phyloP scores from a whole-genome alignment of 2,797 vertebrate genomes.

The Sarcoramphus papa region DNA sequence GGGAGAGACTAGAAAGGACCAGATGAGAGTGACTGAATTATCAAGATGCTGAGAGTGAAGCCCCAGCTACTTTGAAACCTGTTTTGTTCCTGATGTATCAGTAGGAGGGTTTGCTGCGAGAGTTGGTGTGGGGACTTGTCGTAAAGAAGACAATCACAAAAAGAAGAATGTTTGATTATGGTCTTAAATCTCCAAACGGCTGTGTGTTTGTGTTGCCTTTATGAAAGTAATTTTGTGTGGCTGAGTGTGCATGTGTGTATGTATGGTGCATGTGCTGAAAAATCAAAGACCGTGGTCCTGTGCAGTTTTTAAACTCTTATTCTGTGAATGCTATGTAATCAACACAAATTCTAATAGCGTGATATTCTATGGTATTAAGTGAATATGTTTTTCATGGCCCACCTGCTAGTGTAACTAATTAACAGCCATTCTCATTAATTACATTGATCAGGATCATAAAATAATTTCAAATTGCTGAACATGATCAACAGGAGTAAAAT shows the following conservation, averaged over 20 bases:
- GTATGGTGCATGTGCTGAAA: neutral
- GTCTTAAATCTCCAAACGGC: neutral
- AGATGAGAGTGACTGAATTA: constrained; percentile 14
- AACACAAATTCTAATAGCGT: neutral
- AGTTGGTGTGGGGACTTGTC: neutral
- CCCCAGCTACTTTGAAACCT: neutral
- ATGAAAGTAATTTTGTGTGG: neutral
- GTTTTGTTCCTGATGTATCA: neutral
- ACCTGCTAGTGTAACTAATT: constrained; percentile 80
- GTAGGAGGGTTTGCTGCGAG: neutral
- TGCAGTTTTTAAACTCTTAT: neutral
- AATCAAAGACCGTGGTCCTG: neutral
- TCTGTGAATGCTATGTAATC: neutral
- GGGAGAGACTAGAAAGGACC: neutral
- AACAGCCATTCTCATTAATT: constrained; percentile 77
- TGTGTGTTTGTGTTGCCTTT: neutral
- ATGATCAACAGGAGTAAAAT: constrained; percentile 75
- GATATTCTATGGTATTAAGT: constrained; percentile 57
- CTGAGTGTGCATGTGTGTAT: neutral
- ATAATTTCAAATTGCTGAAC: constrained; percentile 74
- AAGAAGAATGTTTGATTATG: neutral
- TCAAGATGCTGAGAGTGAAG: neutral
- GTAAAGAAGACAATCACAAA: neutral
- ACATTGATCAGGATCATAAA: constrained; percentile 80
- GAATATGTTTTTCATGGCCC: constrained; percentile 66